A percentile compares a stretch with the other conserved stretches of the same genome.
phyloP scores from a whole-genome alignment of 2,888 invertebrate genomes.

The Sphecodes monilicornis region DNA sequence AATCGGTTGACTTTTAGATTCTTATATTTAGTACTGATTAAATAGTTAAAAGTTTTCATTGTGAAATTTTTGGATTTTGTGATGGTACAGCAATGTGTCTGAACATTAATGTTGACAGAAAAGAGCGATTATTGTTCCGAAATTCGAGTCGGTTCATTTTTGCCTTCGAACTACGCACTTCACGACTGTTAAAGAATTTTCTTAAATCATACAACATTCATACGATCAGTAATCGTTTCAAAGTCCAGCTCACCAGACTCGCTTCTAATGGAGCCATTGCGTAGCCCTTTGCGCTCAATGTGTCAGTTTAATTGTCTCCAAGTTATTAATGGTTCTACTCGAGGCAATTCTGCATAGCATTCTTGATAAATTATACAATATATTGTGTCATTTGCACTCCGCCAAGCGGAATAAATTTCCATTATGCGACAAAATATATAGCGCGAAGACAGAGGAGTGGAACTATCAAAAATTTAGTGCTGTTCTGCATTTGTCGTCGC shows the following conservation, averaged over 20 bases:
- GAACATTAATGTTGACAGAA: no score
- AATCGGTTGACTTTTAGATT: background rate
- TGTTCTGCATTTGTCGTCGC: background rate
- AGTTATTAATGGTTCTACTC: background rate
- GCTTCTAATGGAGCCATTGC: background rate
- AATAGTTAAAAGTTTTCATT: background rate
- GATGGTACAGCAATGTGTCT: background rate
- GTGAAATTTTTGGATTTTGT: background rate
- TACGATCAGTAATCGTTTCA: background rate
- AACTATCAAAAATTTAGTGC: background rate
- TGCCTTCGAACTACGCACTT: background rate
- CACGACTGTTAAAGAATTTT: background rate
- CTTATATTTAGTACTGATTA: background rate
- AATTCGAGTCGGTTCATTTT: constrained; percentile 13
- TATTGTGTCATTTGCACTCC: background rate
- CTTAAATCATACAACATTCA: background rate
- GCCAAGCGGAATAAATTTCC: background rate
- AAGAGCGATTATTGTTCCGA: no score
- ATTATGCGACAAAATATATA: background rate
- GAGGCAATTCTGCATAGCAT: background rate
- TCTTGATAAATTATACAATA: background rate
- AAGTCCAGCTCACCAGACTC: background rate
- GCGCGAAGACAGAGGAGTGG: background rate
- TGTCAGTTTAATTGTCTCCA: background rate
- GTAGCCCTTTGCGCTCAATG: constrained; percentile 29